phyloP scores from a whole-genome alignment of 64 coral and sea anemone species.

The Montipora efflorescens region DNA sequence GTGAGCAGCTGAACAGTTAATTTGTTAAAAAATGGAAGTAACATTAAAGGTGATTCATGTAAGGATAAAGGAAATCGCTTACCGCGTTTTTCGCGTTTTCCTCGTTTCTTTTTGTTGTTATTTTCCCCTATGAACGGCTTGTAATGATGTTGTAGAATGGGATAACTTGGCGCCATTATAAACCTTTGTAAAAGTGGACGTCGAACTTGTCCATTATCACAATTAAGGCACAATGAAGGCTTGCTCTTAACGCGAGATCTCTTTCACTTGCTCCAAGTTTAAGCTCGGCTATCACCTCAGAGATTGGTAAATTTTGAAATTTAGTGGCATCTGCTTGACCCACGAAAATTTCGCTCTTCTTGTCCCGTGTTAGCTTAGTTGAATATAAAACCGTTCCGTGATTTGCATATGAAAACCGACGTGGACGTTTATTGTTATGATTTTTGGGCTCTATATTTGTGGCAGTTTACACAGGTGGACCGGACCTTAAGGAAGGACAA shows the following conservation, averaged over 20 bases:
- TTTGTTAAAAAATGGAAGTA: too few species aligned
- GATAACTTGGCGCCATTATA: conserved; percentile 4
- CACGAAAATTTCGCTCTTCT: background rate
- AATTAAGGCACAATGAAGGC: background rate
- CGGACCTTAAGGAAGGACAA: background rate
- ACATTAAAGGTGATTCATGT: background rate
- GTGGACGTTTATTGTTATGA: conserved; percentile 17
- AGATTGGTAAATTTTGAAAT: background rate
- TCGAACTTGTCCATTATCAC: background rate
- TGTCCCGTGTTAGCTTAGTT: background rate
- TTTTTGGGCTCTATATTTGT: background rate
- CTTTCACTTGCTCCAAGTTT: background rate
- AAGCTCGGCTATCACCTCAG: background rate
- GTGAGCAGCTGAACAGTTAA: too few species aligned
- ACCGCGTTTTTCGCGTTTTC: conserved; percentile 4
- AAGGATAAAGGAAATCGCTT: background rate
- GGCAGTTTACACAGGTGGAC: conserved; percentile 27
- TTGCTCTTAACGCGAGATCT: background rate
- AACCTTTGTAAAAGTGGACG: background rate
- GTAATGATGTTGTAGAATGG: background rate
- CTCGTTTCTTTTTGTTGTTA: background rate
- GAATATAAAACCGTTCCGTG: background rate
- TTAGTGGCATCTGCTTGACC: background rate
- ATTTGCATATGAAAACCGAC: conserved; percentile 40
- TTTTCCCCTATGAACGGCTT: background rate